Conservation (phyloP, 2,113 vertebrate species). For the Hiodon alosoides region DNA sequence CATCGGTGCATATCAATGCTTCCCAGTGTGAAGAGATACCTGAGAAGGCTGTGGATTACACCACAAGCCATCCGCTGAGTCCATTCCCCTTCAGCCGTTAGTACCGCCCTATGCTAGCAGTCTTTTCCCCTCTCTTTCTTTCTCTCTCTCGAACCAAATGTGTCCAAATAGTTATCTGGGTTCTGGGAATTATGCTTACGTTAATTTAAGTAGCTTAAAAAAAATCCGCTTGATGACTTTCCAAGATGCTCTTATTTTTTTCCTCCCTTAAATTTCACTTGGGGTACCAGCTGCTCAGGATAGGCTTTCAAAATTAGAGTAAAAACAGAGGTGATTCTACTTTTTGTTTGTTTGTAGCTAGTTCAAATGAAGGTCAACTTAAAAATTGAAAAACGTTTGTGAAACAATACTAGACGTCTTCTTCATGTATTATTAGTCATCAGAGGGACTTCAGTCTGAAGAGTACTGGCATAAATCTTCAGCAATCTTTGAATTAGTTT, state of each 20-base stretch:
- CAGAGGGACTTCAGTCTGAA: no score
- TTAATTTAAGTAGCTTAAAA: slow-evolving; percentile 51
- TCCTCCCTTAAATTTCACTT: slow-evolving; percentile 48
- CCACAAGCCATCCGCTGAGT: slow-evolving; percentile 62
- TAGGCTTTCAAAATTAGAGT: slow-evolving; percentile 52
- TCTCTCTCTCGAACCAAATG: slow-evolving; percentile 28
- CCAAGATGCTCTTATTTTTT: slow-evolving; percentile 49
- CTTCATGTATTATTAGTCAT: no score
- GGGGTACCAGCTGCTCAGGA: slow-evolving; percentile 32
- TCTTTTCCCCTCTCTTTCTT: slow-evolving; percentile 30
- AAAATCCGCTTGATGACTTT: slow-evolving; percentile 59
- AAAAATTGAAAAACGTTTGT: background rate
- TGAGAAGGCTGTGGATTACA: slow-evolving; percentile 62
- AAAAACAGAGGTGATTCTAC: slow-evolving; percentile 44
- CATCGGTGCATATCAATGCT: slow-evolving; percentile 50
- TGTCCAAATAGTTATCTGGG: slow-evolving; percentile 22
- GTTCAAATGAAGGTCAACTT: slow-evolving; percentile 33
- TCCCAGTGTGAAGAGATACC: slow-evolving; percentile 46
- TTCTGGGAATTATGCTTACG: slow-evolving; percentile 37
- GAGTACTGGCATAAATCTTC: no score
- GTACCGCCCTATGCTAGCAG: slow-evolving; percentile 46
- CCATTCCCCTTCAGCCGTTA: slow-evolving; percentile 58
- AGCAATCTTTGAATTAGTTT: no score
- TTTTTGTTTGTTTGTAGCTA: slow-evolving; percentile 41
- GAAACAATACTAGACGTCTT: no score